A percentile compares a stretch with the other conserved stretches of the same genome.
These are phyloP conservation scores for Otolemur crassicaudatus DNA, from an alignment of 2,797 vertebrate genomes.

Conservation along the genomic window DNA sequence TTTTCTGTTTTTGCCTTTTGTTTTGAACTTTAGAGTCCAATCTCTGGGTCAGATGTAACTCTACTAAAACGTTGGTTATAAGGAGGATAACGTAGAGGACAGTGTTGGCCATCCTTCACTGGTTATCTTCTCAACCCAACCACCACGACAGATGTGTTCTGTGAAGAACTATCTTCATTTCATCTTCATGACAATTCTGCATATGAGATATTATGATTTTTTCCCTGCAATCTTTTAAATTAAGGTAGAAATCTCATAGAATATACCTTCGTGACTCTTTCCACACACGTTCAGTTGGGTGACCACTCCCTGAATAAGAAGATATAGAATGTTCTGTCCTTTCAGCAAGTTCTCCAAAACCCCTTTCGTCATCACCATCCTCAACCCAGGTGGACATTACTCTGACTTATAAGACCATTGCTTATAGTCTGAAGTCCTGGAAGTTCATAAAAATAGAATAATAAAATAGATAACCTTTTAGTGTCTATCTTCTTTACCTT, in stretches of 20 bases:
- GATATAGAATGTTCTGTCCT: not conserved
- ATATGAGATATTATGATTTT: not conserved
- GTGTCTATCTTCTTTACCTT: not conserved
- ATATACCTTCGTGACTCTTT: not conserved
- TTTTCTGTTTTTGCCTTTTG: not conserved
- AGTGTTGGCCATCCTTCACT: not conserved
- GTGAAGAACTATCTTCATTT: not conserved
- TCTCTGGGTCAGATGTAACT: not conserved
- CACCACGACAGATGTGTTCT: accelerated
- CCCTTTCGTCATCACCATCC: not conserved
- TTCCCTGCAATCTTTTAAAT: not conserved
- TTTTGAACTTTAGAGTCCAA: not conserved
- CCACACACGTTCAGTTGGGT: too few relatives aligned
- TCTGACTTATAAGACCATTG: not conserved
- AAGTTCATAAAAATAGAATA: not conserved
- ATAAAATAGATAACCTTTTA: not conserved
- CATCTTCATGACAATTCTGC: not conserved
- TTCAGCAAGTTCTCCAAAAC: not conserved
- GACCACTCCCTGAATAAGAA: not conserved
- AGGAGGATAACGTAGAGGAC: not conserved
- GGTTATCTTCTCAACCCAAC: not conserved
- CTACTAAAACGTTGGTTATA: not conserved
- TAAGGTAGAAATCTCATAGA: not conserved
- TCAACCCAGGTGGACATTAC: not conserved
- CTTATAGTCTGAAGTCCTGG: not conserved